phyloP scores from a whole-genome alignment of 2,888 invertebrate species.

The Autographa pulchrina region DNA sequence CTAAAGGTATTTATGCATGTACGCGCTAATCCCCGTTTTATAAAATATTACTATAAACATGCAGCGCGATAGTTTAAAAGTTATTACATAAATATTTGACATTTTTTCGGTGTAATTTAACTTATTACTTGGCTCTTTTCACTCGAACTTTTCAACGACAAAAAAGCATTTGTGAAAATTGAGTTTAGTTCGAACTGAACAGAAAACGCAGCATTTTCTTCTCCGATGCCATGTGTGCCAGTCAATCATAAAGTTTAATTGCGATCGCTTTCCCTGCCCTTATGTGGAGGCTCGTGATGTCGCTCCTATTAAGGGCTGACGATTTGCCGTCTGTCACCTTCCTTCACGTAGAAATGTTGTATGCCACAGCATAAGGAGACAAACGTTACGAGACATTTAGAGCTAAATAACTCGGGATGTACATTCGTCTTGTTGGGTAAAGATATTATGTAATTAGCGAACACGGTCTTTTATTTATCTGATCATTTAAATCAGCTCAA shows the following conservation, averaged over 20 bases:
- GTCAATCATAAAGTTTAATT: slow-evolving; percentile 77
- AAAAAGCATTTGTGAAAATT: not conserved
- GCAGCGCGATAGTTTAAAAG: too few relatives aligned
- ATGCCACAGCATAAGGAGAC: slow-evolving; percentile 46
- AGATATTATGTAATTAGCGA: not conserved
- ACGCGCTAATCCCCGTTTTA: too few relatives aligned
- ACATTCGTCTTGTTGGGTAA: not conserved
- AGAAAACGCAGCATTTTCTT: slow-evolving; percentile 18
- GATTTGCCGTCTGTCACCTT: slow-evolving; percentile 71
- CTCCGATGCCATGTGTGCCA: slow-evolving; percentile 54
- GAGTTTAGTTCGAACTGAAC: not conserved
- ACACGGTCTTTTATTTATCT: not conserved
- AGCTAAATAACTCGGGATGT: slow-evolving; percentile 29
- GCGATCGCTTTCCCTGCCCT: slow-evolving; percentile 75
- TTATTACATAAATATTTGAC: too few relatives aligned
- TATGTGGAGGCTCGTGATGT: slow-evolving; percentile 70
- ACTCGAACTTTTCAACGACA: not conserved
- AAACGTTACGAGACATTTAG: slow-evolving; percentile 43
- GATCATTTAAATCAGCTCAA: too few relatives aligned
- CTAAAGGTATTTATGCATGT: too few relatives aligned
- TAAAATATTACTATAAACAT: too few relatives aligned
- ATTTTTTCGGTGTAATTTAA: too few relatives aligned
- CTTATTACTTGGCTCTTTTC: too few relatives aligned
- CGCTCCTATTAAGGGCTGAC: slow-evolving; percentile 73
- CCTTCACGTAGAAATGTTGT: slow-evolving; percentile 54